These are phyloP conservation scores for Bostrychus sinensis DNA, from an alignment of 2,113 vertebrate genomes.

Conservation along the genomic window DNA sequence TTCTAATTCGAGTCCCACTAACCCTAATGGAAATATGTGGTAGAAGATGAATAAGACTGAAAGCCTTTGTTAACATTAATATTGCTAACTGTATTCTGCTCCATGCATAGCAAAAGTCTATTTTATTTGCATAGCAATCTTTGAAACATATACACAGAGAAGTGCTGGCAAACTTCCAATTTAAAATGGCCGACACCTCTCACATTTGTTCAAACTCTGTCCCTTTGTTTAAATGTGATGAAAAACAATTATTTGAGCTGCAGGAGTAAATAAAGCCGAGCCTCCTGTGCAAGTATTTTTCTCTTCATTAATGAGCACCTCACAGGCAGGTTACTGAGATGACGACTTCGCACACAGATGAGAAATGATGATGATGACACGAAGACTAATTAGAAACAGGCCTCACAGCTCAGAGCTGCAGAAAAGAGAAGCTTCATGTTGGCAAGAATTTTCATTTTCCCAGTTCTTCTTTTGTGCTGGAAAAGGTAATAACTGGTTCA, in stretches of 20 bases:
- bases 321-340: conserved; percentile 63
- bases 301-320: conserved; percentile 67
- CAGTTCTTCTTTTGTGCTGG: conserved; percentile 21
- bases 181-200: not conserved
- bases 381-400: conserved; percentile 61
- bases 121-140: too few species aligned
- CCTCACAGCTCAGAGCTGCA: conserved; percentile 32
- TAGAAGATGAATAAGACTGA: too few species aligned
- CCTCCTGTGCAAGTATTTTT: conserved; percentile 3
- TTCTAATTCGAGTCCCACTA: too few species aligned
- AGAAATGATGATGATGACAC: conserved; percentile 58
- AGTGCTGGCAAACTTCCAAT: not conserved
- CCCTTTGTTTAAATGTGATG: conserved; percentile 35
- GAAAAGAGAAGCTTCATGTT: conserved; percentile 24
- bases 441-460: conserved; percentile 17
- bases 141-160: not conserved
- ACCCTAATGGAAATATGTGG: too few species aligned
- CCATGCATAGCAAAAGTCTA: too few species aligned
- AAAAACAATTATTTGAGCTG: conserved; percentile 56
- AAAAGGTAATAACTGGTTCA: conserved; percentile 13
- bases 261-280: conserved; percentile 61
- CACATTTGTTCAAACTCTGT: conserved; percentile 48
- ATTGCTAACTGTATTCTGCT: too few species aligned
- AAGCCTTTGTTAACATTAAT: too few species aligned
- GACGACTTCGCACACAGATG: conserved; percentile 57